Conservation (phyloP, 2,797 vertebrate species). For the Natrix natrix region DNA sequence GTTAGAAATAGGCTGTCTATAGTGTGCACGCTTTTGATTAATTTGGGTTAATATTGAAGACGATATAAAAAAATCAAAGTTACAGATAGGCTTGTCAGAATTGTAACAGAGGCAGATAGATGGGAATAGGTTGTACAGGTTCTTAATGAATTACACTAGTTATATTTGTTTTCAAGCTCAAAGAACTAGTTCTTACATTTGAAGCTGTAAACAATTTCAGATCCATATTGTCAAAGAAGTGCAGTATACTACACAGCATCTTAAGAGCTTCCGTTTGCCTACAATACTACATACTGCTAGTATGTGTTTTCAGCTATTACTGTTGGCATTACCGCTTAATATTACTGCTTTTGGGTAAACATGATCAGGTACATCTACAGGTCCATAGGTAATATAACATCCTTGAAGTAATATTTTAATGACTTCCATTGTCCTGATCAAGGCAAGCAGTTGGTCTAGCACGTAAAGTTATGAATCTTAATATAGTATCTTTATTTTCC, state of each 20-base stretch:
- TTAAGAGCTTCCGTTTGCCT: constrained; percentile 10
- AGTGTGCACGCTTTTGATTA: not conserved
- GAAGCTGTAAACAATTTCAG: not conserved
- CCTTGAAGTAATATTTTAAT: constrained; percentile 5
- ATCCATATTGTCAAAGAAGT: not conserved
- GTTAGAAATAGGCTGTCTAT: not conserved
- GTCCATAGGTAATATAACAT: constrained; percentile 1
- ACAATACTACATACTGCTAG: constrained; percentile 16
- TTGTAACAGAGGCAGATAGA: not conserved
- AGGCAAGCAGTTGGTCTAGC: constrained; percentile 32
- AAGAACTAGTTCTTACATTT: not conserved
- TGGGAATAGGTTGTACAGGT: not conserved
- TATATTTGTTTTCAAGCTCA: not conserved
- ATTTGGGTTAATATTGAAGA: not conserved
- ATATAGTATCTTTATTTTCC: constrained; percentile 57
- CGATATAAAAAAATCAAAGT: not conserved
- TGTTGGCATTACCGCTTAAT: constrained; percentile 26
- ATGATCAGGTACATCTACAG: not conserved
- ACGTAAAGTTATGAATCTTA: constrained; percentile 49
- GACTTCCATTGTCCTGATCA: constrained; percentile 34
- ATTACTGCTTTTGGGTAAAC: constrained; percentile 28
- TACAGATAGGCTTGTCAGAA: not conserved
- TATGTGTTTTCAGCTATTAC: constrained; percentile 30
- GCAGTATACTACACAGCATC: not conserved
- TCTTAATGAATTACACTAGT: not conserved